phyloP scores from a whole-genome alignment of 2,888 invertebrate genomes.

The Nomada flava region DNA sequence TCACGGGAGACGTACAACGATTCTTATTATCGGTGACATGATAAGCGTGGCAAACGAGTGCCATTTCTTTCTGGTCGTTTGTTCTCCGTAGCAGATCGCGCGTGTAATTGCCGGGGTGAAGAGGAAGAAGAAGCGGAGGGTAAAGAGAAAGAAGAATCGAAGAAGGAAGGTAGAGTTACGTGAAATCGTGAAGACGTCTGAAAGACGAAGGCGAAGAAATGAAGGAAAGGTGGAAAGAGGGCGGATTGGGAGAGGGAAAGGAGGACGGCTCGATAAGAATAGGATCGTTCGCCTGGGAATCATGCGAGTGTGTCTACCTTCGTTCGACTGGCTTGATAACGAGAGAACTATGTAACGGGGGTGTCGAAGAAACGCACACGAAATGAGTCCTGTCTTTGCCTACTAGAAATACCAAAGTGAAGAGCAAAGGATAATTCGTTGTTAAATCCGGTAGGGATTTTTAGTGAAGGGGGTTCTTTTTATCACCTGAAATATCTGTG shows the following conservation, averaged over 20 bases:
- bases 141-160: conserved; percentile 17
- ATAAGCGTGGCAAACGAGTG: conserved; percentile 62
- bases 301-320: conserved; percentile 42
- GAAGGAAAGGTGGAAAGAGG: not conserved
- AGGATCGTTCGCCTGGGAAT: conserved; percentile 69
- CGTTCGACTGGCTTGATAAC: conserved; percentile 64
- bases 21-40: conserved; percentile 61
- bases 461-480: not conserved
- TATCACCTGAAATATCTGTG: no score
- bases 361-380: conserved; percentile 52
- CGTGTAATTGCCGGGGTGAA: conserved; percentile 65
- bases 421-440: conserved; percentile 8
- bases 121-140: not conserved
- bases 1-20: conserved; percentile 34
- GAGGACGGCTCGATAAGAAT: conserved; percentile 58
- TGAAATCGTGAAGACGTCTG: no score
- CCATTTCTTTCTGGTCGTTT: conserved; percentile 62
- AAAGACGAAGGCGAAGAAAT: not conserved
- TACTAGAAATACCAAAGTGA: conserved; percentile 8
- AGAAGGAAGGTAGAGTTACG: no score
- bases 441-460: not conserved
- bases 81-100: conserved; percentile 62
- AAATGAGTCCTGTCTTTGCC: conserved; percentile 24
- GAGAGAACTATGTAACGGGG: conserved; percentile 53
- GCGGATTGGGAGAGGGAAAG: not conserved